Percentiles rank a stretch among this genome's conserved stretches.
These are phyloP conservation scores for Tetramorium simillimum DNA, from an alignment of 1,140 invertebrate genomes.

Conservation along the genomic window DNA sequence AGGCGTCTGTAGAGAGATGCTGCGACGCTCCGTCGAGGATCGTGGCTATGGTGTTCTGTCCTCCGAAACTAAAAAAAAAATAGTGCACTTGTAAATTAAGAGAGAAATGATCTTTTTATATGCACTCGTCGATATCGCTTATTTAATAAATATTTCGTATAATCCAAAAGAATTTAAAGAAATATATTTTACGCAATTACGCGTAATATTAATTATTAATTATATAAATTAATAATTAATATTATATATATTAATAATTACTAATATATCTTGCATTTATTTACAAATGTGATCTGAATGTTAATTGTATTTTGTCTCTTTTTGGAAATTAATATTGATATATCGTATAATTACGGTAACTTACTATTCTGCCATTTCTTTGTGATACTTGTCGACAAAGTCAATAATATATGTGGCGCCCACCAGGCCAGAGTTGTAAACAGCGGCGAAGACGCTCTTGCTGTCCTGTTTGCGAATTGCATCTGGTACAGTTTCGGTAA, in stretches of 20 bases:
- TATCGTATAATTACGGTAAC: constrained; percentile 62
- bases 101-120: constrained; percentile 60
- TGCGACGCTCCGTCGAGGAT: constrained; percentile 68
- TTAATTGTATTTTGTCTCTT: not conserved
- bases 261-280: not conserved
- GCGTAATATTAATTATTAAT: not conserved
- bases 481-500: constrained; percentile 83
- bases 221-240: too few relatives aligned
- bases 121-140: not conserved
- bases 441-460: constrained; percentile 86
- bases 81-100: not conserved
- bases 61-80: constrained; percentile 70
- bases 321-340: not conserved
- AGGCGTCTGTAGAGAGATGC: constrained; percentile 65
- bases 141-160: not conserved
- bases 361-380: constrained; percentile 87
- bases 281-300: not conserved
- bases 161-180: not conserved
- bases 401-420: constrained; percentile 89
- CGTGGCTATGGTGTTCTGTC: constrained; percentile 52
- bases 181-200: not conserved
- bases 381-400: constrained; percentile 88
- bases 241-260: not conserved
- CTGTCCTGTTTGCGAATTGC: constrained; percentile 91
- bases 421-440: constrained; percentile 85